Conservation (phyloP, 2,113 vertebrate species). For the Benitochromis conjunctus region DNA sequence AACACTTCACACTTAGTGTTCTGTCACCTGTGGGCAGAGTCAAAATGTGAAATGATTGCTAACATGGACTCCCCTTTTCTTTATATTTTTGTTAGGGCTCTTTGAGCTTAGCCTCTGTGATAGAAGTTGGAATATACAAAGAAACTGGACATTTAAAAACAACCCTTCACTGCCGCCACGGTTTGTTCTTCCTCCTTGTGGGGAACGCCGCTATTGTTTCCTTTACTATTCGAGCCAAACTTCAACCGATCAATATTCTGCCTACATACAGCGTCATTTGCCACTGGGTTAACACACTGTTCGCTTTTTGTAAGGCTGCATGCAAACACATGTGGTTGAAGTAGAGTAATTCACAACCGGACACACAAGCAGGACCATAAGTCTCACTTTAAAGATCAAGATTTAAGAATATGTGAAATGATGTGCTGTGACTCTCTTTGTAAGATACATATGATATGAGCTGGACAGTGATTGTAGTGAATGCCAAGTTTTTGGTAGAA, state of each 20-base stretch:
- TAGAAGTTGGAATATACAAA: neutral
- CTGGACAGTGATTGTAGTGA: neutral
- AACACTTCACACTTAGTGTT: neutral
- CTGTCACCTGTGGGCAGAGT: neutral
- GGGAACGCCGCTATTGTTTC: neutral
- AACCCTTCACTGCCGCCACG: neutral
- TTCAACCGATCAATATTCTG: neutral
- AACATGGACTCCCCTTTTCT: neutral
- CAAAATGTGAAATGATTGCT: neutral
- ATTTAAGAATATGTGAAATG: neutral
- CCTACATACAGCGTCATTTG: neutral
- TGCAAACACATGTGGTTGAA: neutral
- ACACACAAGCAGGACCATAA: neutral
- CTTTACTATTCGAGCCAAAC: neutral
- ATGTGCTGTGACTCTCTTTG: neutral
- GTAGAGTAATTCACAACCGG: neutral
- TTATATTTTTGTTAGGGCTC: neutral
- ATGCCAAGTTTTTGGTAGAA: neutral
- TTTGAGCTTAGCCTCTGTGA: neutral
- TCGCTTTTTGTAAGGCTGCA: neutral
- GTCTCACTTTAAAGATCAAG: neutral
- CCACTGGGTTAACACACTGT: neutral
- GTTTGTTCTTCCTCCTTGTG: neutral
- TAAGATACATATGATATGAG: neutral
- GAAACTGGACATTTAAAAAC: neutral